A percentile compares a stretch with the other conserved stretches of the same genome.
These are phyloP conservation scores for Anaspis maculata DNA, from an alignment of 2,888 invertebrate genomes.

Conservation along the genomic window DNA sequence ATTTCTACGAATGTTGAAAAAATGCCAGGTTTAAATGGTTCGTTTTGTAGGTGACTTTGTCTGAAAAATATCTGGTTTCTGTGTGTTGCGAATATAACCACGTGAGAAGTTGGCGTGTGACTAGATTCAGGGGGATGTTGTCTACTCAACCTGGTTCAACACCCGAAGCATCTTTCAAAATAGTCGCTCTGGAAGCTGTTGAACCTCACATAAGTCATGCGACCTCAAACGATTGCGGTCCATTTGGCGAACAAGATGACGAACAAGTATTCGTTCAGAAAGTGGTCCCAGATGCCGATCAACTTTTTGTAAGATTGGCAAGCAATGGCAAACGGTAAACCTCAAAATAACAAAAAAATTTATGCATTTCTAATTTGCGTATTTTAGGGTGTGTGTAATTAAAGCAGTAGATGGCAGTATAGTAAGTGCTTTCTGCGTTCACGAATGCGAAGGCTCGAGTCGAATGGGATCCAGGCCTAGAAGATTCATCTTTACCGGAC, in stretches of 20 bases:
- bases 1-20: slow-evolving; percentile 3
- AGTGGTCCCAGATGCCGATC: slow-evolving; percentile 94
- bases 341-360: slow-evolving; percentile 1
- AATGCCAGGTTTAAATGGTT: too few relatives aligned
- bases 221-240: slow-evolving; percentile 67
- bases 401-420: slow-evolving; percentile 89
- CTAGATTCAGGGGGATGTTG: slow-evolving; percentile 95
- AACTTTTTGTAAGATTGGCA: slow-evolving; percentile 86
- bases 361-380: background rate
- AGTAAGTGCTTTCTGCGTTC: slow-evolving; percentile 92
- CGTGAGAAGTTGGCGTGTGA: slow-evolving; percentile 94
- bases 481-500: slow-evolving; percentile 85
- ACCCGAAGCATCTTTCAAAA: slow-evolving; percentile 94
- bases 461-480: slow-evolving; percentile 84
- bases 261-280: slow-evolving; percentile 98
- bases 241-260: slow-evolving; percentile 96
- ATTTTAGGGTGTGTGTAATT: slow-evolving; percentile 79
- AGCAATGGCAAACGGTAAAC: slow-evolving; percentile 83
- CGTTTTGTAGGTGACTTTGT: slow-evolving; percentile 74
- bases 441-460: slow-evolving; percentile 95
- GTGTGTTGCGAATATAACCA: slow-evolving; percentile 98
- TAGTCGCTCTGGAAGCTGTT: slow-evolving; percentile 71
- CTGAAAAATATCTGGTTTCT: slow-evolving; percentile 90
- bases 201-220: slow-evolving; percentile 56
- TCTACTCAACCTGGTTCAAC: slow-evolving; percentile 98